Conservation (phyloP, 2,797 vertebrate genomes). For the Streptopelia turtur region DNA sequence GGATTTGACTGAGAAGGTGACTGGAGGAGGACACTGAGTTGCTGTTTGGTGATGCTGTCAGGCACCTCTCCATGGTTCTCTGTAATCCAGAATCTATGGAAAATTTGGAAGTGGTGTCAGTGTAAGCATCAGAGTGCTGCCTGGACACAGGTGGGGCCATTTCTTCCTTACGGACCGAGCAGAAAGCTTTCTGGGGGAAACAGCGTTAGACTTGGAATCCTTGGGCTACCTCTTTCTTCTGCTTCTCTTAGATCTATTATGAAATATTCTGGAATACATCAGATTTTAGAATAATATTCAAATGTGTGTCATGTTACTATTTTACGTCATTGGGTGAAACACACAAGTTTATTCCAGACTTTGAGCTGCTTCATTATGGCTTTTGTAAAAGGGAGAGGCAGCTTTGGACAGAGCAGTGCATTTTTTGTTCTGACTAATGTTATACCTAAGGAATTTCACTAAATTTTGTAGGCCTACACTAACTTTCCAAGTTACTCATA, state of each 20-base stretch:
- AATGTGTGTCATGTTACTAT: background rate
- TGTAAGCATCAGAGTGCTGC: background rate
- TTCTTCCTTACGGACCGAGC: background rate
- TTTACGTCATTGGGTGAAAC: background rate
- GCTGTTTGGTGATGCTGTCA: background rate
- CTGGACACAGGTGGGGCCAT: accelerated
- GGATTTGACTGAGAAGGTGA: background rate
- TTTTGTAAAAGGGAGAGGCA: background rate
- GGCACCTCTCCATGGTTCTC: background rate
- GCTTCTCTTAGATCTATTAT: background rate
- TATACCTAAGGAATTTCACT: background rate
- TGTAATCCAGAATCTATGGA: background rate
- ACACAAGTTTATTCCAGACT: background rate
- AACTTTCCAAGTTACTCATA: background rate
- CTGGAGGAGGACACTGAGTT: background rate
- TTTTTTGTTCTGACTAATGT: background rate
- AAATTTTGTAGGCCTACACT: background rate
- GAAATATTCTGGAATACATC: background rate
- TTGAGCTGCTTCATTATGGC: background rate
- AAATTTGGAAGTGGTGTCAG: background rate
- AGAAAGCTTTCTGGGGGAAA: background rate
- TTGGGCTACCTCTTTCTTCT: background rate
- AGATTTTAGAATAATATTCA: background rate
- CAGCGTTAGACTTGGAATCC: background rate
- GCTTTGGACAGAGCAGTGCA: background rate